Percentiles rank a stretch among this genome's conserved stretches.
Conservation (phyloP, 2,113 vertebrate genomes). For the Mormoops blainvillei region DNA sequence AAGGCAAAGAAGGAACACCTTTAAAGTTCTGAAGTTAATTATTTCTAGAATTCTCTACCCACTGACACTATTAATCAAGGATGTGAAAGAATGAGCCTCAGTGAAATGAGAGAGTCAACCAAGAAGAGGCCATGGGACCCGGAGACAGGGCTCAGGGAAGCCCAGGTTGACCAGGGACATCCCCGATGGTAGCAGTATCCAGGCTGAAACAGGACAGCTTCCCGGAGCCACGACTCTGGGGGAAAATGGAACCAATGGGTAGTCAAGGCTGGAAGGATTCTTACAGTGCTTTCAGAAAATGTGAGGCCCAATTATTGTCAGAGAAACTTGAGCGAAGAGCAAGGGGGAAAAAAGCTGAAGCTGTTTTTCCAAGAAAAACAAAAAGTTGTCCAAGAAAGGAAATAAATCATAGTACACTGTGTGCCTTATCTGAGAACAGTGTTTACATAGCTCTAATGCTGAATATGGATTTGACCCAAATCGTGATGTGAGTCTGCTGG, state of each 20-base stretch:
- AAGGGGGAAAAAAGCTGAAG: background rate
- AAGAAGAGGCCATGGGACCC: background rate
- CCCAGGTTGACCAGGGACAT: background rate
- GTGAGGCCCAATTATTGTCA: background rate
- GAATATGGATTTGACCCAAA: background rate
- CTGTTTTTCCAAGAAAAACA: constrained; percentile 5
- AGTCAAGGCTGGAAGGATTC: background rate
- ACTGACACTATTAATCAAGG: background rate
- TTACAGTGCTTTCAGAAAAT: background rate
- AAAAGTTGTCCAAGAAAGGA: background rate
- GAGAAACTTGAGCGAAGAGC: background rate
- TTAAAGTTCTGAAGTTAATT: background rate
- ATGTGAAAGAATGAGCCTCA: background rate
- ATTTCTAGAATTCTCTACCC: background rate
- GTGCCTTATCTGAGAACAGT: background rate
- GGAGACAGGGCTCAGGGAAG: background rate
- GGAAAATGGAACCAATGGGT: fast-evolving
- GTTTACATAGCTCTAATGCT: background rate
- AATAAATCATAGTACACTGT: background rate
- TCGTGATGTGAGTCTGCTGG: background rate
- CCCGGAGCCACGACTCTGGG: background rate
- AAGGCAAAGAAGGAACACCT: background rate
- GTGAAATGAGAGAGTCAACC: background rate
- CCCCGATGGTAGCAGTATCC: fast-evolving
- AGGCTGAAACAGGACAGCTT: background rate